Evolutionary conservation across 2,888 invertebrate species (phyloP).

Genomic region (Thymelicus lineola): DNA sequence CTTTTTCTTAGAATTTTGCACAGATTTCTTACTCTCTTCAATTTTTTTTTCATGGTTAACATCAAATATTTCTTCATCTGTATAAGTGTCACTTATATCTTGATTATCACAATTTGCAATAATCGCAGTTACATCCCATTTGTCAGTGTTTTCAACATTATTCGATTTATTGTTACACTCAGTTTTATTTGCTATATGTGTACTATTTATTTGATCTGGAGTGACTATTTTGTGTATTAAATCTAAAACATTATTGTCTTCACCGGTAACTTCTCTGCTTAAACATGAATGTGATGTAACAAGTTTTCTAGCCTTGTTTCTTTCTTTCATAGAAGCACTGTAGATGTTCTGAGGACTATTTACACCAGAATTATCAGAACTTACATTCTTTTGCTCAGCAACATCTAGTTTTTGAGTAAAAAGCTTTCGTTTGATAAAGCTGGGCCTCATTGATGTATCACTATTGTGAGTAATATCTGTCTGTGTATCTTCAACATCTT

Average conservation of each 20-base stretch:
- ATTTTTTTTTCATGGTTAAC: slow-evolving; percentile 42
- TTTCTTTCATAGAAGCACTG: slow-evolving; percentile 60
- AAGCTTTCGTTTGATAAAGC: slow-evolving; percentile 76
- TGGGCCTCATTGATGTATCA: slow-evolving; percentile 65
- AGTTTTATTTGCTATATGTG: slow-evolving; percentile 56
- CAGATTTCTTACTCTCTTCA: slow-evolving; percentile 34
- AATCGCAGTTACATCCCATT: slow-evolving; percentile 67
- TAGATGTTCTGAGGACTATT: slow-evolving; percentile 66
- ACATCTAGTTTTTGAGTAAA: slow-evolving; percentile 74
- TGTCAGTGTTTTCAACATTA: slow-evolving; percentile 51
- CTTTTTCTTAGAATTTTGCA: slow-evolving; percentile 18
- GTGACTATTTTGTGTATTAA: slow-evolving; percentile 77
- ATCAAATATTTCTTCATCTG: slow-evolving; percentile 74
- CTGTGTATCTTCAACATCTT: slow-evolving; percentile 9
- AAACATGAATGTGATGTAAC: slow-evolving; percentile 68
- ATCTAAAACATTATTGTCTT: slow-evolving; percentile 66
- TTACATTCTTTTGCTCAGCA: slow-evolving; percentile 60
- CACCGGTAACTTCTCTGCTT: slow-evolving; percentile 61
- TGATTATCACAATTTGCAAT: slow-evolving; percentile 61
- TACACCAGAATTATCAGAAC: slow-evolving; percentile 51
- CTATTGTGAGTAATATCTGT: slow-evolving; percentile 6
- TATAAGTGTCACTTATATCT: slow-evolving; percentile 69
- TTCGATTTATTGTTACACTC: slow-evolving; percentile 47
- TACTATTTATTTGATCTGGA: slow-evolving; percentile 64
- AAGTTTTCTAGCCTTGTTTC: slow-evolving; percentile 69